Conservation (phyloP, 2,888 invertebrate species). For the Papilio protenor region DNA sequence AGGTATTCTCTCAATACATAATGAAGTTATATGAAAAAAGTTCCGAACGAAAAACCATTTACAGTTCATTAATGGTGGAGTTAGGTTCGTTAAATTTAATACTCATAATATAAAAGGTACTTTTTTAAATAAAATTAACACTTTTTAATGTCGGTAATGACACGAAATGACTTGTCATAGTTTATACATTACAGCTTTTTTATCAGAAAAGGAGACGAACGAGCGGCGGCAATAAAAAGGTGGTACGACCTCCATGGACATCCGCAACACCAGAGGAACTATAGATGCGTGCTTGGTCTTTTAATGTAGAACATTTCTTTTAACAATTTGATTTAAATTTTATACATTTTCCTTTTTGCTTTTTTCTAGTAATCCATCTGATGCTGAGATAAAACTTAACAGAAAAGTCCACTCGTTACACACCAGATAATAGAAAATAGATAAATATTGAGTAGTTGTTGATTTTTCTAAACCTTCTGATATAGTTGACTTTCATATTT, state of each 20-base stretch:
- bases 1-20: no score
- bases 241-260: no score
- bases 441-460: neutral
- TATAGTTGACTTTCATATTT: neutral
- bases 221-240: no score
- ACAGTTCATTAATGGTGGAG: constrained; percentile 14
- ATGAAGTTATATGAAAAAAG: neutral
- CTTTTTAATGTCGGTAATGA: constrained; percentile 18
- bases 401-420: neutral
- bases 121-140: constrained; percentile 36
- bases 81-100: constrained; percentile 35
- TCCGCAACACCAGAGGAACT: no score
- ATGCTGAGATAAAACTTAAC: neutral
- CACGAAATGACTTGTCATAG: constrained; percentile 15
- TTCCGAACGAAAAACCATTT: constrained; percentile 20
- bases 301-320: neutral
- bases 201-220: no score
- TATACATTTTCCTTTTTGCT: neutral
- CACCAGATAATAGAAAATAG: neutral
- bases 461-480: neutral
- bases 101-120: constrained; percentile 15
- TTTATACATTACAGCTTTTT: neutral
- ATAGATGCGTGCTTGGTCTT: no score
- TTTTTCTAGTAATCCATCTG: neutral
- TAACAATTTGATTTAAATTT: neutral